Percentiles rank a stretch among this genome's conserved stretches.
Evolutionary conservation across 2,888 invertebrate genomes (phyloP).

Genomic region (Yponomeuta sedellus): DNA sequence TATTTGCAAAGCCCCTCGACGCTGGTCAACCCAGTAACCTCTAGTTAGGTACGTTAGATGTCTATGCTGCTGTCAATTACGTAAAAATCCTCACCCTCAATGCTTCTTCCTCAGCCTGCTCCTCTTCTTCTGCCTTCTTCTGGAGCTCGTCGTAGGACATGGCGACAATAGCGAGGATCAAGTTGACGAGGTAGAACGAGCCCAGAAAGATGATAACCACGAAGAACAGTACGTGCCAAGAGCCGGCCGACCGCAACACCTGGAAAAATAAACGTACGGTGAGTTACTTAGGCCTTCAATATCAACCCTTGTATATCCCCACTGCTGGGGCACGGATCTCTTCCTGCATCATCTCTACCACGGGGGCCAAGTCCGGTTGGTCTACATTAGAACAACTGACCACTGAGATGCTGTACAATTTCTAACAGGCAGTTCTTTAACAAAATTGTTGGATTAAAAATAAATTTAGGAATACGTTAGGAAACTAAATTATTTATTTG

Average conservation of each 20-base stretch:
- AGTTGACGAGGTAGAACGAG: constrained; percentile 98
- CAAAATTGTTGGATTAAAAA: no score
- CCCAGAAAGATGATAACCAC: constrained; percentile 99
- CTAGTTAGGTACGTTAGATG: no score
- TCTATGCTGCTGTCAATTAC: neutral
- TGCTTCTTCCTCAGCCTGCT: constrained; percentile 96
- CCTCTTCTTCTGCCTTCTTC: constrained; percentile 97
- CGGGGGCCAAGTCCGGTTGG: no score
- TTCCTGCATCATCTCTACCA: no score
- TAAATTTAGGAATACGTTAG: no score
- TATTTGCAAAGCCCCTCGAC: no score
- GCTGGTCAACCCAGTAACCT: no score
- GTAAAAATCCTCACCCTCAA: constrained; percentile 81
- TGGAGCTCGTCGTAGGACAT: constrained; percentile 99
- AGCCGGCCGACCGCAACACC: constrained; percentile 95
- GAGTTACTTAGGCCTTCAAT: neutral
- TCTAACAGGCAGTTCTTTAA: no score
- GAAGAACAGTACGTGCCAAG: constrained; percentile 99
- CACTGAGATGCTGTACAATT: no score
- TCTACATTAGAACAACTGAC: neutral
- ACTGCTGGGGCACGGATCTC: no score
- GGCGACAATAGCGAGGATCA: constrained; percentile 99
- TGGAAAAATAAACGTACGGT: constrained; percentile 39
- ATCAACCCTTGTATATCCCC: no score
- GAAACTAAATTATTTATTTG: no score